phyloP scores from a whole-genome alignment of 1,140 invertebrate genomes.

The Bombyx mandarina region DNA sequence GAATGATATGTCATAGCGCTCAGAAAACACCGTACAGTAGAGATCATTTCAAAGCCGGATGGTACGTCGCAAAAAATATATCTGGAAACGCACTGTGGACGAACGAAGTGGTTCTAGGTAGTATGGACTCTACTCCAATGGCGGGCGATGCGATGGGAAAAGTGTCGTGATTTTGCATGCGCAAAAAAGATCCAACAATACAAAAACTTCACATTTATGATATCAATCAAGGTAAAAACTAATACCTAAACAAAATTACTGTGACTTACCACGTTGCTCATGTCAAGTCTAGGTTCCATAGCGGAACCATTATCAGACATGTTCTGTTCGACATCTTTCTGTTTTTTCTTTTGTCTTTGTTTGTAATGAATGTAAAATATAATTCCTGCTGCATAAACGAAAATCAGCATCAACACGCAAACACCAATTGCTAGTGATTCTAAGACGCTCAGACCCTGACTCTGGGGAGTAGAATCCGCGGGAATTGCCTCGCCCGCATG shows the following conservation, averaged over 20 bases:
- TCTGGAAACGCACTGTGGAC: no score
- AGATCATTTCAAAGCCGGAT: no score
- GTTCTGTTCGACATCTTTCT: conserved; percentile 50
- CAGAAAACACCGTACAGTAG: no score
- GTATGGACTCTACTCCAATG: background rate
- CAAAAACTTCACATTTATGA: no score
- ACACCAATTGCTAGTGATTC: conserved; percentile 57
- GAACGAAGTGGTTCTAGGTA: no score
- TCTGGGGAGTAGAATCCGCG: conserved; percentile 33
- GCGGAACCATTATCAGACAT: conserved; percentile 44
- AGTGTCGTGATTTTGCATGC: background rate
- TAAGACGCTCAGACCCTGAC: conserved; percentile 49
- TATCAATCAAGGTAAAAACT: no score
- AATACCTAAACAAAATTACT: no score
- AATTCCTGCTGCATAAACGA: conserved; percentile 58
- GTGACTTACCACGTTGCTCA: conserved; percentile 51
- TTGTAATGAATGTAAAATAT: conserved; percentile 63
- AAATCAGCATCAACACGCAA: conserved; percentile 53
- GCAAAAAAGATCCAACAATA: no score
- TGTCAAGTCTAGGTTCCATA: conserved; percentile 45
- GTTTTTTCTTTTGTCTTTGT: conserved; percentile 46
- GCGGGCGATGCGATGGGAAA: no score
- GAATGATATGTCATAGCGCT: no score
- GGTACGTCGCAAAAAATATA: no score
- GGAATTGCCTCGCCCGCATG: conserved; percentile 52